Evolutionary conservation across 2,797 vertebrate genomes (phyloP).

Genomic region (Manis crassicaudata): DNA sequence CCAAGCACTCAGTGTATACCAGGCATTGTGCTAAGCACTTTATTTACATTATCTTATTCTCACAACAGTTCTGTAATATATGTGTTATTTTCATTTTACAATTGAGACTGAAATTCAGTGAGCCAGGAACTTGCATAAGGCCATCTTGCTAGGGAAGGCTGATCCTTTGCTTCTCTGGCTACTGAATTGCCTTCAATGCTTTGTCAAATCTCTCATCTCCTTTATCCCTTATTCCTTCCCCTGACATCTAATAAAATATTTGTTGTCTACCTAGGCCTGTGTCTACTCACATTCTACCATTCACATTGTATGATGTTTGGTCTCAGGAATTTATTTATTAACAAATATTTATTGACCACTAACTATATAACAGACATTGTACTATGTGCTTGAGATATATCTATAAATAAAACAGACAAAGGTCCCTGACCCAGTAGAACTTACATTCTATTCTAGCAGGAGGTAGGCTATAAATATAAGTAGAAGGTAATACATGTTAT

Average conservation of each 20-base stretch:
- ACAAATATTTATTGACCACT: not conserved
- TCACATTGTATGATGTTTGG: conserved; percentile 1
- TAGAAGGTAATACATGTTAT: not conserved
- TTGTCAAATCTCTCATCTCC: not conserved
- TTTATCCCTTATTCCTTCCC: not conserved
- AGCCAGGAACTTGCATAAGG: not conserved
- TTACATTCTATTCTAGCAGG: not conserved
- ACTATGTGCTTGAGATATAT: not conserved
- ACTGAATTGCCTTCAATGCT: not conserved
- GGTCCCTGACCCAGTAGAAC: not conserved
- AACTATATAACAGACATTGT: not conserved
- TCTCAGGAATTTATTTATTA: not conserved
- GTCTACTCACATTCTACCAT: not conserved
- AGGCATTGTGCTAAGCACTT: not conserved
- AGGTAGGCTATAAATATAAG: not conserved
- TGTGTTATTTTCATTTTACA: not conserved
- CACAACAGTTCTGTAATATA: not conserved
- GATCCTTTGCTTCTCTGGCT: not conserved
- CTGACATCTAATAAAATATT: not conserved
- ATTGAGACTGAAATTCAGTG: not conserved
- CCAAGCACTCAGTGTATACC: not conserved
- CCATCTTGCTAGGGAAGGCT: not conserved
- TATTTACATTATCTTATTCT: not conserved
- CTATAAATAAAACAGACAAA: not conserved
- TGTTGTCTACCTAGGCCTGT: not conserved